Base-by-base conservation (phyloP, 1,140 invertebrate genomes). In the Ruditapes philippinarum region DNA sequence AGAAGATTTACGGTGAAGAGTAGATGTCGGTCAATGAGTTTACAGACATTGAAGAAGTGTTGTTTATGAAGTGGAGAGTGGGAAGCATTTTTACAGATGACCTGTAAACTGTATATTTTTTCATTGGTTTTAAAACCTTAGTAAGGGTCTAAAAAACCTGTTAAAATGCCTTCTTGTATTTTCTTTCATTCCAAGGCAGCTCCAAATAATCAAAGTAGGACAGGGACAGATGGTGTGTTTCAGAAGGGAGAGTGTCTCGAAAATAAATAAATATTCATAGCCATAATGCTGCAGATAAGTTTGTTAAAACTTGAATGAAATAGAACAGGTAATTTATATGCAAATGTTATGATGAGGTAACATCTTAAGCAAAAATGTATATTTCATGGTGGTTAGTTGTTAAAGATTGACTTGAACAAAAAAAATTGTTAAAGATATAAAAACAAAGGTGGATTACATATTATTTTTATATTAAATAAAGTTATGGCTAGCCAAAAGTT, bases 391-490 rank as follows among this genome's bases (percentile, higher is more conserved):
- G 42, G 14, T 14, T 14, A 45, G 42, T 45, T 45, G 42, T 45
- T 45, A 45, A 45, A 45, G 42, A 5, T 45, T 45, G 14, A 45
- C 5, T 0, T 42, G 40, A 74, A 74, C 40, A 74, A 42, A 42
- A 28, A 28, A n/a, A 42, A 45, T 42, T 74, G 36, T 74, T 74
- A 74, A 49, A 74, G 40, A 17, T 74, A 42, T n/a, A n/a, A 28
- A 12, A n/a, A n/a, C 7, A 25, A n/a, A 42, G 14, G 70, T 74
- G 70, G 14, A 25, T 74, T 74, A 33, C 36, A 74, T 22, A 74
- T 74, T 74, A 74, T 74, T 74, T 74, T 74, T 74, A 49, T 74
- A 74, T 74, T 38, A 74, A 74, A 74, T 74, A 74, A 74, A 74
- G 3, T 42, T 42, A 74, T 74, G 70, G 70, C 70, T 74, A 74